Conservation (phyloP, 2,797 vertebrate species). For the Rhincodon typus region DNA sequence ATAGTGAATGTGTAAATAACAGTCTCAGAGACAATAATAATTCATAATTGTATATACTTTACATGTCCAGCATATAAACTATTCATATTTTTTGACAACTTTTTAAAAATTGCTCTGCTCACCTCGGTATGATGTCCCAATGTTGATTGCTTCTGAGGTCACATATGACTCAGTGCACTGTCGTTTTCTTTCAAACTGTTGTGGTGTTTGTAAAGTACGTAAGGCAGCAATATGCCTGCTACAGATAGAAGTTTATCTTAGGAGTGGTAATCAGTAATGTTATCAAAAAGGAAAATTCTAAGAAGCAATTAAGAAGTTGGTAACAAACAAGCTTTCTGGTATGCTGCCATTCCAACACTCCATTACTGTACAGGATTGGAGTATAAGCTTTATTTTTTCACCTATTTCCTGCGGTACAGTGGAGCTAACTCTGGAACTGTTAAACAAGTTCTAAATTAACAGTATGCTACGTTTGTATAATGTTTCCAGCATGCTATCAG, state of each 20-base stretch:
- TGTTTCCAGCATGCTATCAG: constrained; percentile 31
- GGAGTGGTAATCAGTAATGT: constrained; percentile 13
- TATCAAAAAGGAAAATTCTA: constrained; percentile 28
- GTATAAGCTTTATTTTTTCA: background rate
- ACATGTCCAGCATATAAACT: background rate
- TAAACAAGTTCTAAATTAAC: constrained; percentile 35
- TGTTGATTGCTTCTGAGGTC: constrained; percentile 15
- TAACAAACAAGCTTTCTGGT: background rate
- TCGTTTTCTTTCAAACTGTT: background rate
- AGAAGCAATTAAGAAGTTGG: background rate
- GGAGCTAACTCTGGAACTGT: constrained; percentile 20
- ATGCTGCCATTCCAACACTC: background rate
- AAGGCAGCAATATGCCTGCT: constrained; percentile 38
- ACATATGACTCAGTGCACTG: background rate
- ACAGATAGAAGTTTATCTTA: constrained; percentile 44
- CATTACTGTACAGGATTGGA: background rate
- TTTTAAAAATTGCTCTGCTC: background rate
- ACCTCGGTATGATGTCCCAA: background rate
- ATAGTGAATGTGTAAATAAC: background rate
- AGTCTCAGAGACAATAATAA: background rate
- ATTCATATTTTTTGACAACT: background rate
- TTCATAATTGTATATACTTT: background rate
- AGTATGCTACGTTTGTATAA: constrained; percentile 22
- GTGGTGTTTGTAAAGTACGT: background rate
- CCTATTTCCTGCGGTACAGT: background rate